A percentile compares a stretch with the other conserved stretches of the same genome.
phyloP scores from a whole-genome alignment of 2,113 vertebrate genomes.

The Cephalopterus ornatus region DNA sequence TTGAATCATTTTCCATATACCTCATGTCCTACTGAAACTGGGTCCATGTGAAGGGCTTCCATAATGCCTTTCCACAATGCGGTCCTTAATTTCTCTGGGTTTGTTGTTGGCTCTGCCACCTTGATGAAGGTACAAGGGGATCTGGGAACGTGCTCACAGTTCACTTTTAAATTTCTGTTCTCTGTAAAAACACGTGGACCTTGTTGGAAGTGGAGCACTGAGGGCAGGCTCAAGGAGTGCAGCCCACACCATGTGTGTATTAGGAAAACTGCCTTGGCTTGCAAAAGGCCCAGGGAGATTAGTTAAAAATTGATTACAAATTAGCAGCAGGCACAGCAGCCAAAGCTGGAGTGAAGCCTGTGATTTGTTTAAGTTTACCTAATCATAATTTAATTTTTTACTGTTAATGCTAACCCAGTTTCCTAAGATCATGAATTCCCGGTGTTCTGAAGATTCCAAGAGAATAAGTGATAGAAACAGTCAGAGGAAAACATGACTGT shows the following conservation, averaged over 20 bases:
- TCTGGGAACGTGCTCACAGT: background rate
- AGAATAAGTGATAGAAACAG: background rate
- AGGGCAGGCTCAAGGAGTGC: background rate
- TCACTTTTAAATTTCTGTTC: background rate
- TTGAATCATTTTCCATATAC: background rate
- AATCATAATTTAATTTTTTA: background rate
- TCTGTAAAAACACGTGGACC: background rate
- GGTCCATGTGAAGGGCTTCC: background rate
- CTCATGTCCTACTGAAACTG: background rate
- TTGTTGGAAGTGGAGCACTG: background rate
- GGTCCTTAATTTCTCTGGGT: background rate
- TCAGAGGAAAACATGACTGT: background rate
- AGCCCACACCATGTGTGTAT: background rate
- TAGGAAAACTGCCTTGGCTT: background rate
- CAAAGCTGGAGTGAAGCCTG: background rate
- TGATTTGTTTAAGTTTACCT: slow-evolving; percentile 14
- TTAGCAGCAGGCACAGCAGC: background rate
- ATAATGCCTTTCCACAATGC: background rate
- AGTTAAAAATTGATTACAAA: background rate
- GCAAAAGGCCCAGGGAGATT: background rate
- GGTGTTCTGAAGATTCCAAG: background rate
- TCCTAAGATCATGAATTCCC: background rate
- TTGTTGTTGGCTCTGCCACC: background rate
- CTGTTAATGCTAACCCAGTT: background rate
- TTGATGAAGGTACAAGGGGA: background rate